phyloP scores from a whole-genome alignment of 1,140 invertebrate genomes.

The Hycleus phaleratus region DNA sequence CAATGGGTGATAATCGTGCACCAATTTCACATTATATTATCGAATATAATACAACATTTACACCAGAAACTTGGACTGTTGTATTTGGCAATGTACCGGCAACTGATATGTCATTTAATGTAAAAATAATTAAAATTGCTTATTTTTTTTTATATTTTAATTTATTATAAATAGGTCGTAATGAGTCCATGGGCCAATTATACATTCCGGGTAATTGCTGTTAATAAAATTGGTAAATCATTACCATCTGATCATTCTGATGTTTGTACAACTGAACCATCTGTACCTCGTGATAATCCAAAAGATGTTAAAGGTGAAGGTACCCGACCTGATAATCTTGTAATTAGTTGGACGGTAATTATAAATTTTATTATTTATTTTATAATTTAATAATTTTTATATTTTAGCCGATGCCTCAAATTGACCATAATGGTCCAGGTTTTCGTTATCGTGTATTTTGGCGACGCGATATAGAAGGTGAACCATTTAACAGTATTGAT shows the following conservation, averaged over 20 bases:
- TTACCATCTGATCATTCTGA: conserved; percentile 72
- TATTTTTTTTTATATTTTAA: not conserved
- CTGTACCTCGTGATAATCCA: conserved; percentile 90
- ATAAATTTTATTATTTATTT: not conserved
- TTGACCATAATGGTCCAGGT: conserved; percentile 90
- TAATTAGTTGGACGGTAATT: conserved; percentile 80
- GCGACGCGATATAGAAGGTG: conserved; percentile 68
- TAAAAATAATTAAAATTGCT: conserved; percentile 21
- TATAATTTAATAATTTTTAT: not conserved
- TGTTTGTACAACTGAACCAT: conserved; percentile 78
- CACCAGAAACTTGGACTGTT: conserved; percentile 84
- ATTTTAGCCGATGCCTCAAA: conserved; percentile 79
- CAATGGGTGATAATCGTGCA: conserved; percentile 88
- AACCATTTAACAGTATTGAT: conserved; percentile 62
- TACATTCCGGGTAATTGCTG: conserved; percentile 89
- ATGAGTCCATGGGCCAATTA: conserved; percentile 94
- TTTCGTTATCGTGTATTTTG: conserved; percentile 90
- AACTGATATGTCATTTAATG: conserved; percentile 66
- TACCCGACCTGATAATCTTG: conserved; percentile 77
- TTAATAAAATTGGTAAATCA: conserved; percentile 89
- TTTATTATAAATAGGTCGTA: conserved; percentile 43
- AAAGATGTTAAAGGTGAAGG: conserved; percentile 89
- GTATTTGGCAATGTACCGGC: conserved; percentile 68
- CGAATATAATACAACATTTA: conserved; percentile 91
- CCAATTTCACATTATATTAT: conserved; percentile 88